Base-by-base conservation (phyloP, 2,888 invertebrate genomes). In the Cecidostiba fungosa region DNA sequence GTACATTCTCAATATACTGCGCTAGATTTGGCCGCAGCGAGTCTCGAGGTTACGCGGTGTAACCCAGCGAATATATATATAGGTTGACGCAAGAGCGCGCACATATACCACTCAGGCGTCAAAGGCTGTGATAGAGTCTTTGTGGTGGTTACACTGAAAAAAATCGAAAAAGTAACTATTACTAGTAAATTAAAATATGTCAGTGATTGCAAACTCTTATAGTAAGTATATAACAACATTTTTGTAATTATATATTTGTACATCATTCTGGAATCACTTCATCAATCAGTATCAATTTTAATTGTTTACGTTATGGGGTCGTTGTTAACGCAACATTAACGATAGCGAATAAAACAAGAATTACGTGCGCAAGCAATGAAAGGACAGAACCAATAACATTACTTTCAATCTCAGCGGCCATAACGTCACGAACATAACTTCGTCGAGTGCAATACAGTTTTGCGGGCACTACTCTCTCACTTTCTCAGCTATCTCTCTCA, bases 211-310 rank as follows among this genome's bases (percentile, higher is more conserved):
- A n/a, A n/a, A n/a, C n/a, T n/a, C n/a, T n/a, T n/a, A n/a, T n/a
- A n/a, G n/a, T n/a, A n/a, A n/a, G n/a, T n/a, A n/a, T n/a, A n/a
- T n/a, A n/a, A n/a, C n/a, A n/a, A n/a, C n/a, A n/a, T n/a, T n/a
- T n/a, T n/a, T n/a, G n/a, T n/a, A n/a, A n/a, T n/a, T n/a, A n/a
- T n/a, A n/a, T n/a, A n/a, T n/a, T n/a, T n/a, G 39, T 39, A 39
- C 39, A 36, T 4, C 10, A 72, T 79, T 79, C 14, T 16, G n/a
- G 32, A 70, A 70, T 54, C 73, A 26, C 77, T 77, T 47, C 3
- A 43, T 43, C 43, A 77, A 83, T 77, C 47, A 77, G 74, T 62
- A 62, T 72, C 39, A 77, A 39, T 54, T 70, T 83, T 76, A 69
- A 82, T 77, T 70, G 54, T 62, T 5, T 16, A n/a, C 16, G 16